Evolutionary conservation across 2,113 vertebrate species (phyloP).

Genomic region (Catharus bicknelli): DNA sequence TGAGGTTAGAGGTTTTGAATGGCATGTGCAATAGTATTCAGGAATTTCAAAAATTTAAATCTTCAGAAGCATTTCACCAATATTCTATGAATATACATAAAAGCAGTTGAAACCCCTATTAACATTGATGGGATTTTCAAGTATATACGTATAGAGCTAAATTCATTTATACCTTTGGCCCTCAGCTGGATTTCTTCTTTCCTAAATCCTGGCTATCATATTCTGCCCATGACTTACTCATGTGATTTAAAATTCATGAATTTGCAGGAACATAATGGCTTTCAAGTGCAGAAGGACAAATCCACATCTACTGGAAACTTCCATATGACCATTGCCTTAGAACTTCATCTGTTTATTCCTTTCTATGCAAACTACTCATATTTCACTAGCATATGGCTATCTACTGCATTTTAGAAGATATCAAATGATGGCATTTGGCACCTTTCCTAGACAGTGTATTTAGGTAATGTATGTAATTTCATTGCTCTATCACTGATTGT

Average conservation of each 20-base stretch:
- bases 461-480: not conserved
- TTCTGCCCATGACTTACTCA: not conserved
- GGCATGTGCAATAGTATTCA: not conserved
- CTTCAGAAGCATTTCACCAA: not conserved
- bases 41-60: not conserved
- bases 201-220: not conserved
- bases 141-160: not conserved
- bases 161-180: not conserved
- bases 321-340: not conserved
- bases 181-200: not conserved
- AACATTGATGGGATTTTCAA: not conserved
- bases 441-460: not conserved
- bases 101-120: not conserved
- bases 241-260: not conserved
- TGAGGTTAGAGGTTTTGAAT: not conserved
- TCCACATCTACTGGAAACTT: not conserved
- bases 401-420: not conserved
- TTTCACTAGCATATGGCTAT: not conserved
- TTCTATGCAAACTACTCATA: not conserved
- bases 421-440: not conserved
- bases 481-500: not conserved
- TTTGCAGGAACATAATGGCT: not conserved
- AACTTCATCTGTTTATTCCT: not conserved
- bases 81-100: not conserved
- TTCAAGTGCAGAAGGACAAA: not conserved